Conservation (phyloP, 2,888 invertebrate genomes). For the Acleris sparsana region DNA sequence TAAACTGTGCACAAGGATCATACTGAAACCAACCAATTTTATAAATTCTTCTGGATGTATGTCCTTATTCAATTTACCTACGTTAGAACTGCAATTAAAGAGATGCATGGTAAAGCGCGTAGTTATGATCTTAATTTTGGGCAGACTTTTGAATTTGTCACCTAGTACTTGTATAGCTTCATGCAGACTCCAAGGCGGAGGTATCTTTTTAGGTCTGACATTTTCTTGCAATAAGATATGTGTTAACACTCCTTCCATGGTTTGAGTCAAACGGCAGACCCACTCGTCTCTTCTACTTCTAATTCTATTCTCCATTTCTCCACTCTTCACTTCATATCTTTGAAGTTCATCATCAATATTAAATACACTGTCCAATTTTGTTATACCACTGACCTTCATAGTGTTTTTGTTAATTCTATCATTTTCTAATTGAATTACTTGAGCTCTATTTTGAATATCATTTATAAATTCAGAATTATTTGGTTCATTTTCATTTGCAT, state of each 20-base stretch:
- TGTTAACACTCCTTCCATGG: slow-evolving; percentile 57
- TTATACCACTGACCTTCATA: slow-evolving; percentile 20
- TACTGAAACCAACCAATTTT: slow-evolving; percentile 50
- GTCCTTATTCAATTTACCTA: slow-evolving; percentile 40
- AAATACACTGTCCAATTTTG: slow-evolving; percentile 10
- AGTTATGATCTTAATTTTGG: slow-evolving; percentile 35
- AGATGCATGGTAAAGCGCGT: slow-evolving; percentile 42
- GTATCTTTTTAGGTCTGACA: slow-evolving; percentile 41
- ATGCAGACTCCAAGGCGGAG: slow-evolving; percentile 42
- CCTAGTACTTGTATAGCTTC: slow-evolving; percentile 45
- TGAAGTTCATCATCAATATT: slow-evolving; percentile 38
- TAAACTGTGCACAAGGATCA: slow-evolving; percentile 48
- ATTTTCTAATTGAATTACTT: not conserved
- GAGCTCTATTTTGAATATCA: not conserved
- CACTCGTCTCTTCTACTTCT: slow-evolving; percentile 54
- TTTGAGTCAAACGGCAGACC: slow-evolving; percentile 57
- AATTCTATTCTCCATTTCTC: slow-evolving; percentile 45
- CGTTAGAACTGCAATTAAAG: slow-evolving; percentile 33
- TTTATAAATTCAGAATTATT: not conserved
- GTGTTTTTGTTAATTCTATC: not conserved
- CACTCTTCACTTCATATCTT: slow-evolving; percentile 46
- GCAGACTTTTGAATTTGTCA: slow-evolving; percentile 40
- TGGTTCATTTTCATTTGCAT: not conserved
- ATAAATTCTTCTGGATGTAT: slow-evolving; percentile 50
- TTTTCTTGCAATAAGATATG: slow-evolving; percentile 49